Evolutionary conservation across 2,797 vertebrate species (phyloP).

Genomic region (Poeciliopsis turneri): DNA sequence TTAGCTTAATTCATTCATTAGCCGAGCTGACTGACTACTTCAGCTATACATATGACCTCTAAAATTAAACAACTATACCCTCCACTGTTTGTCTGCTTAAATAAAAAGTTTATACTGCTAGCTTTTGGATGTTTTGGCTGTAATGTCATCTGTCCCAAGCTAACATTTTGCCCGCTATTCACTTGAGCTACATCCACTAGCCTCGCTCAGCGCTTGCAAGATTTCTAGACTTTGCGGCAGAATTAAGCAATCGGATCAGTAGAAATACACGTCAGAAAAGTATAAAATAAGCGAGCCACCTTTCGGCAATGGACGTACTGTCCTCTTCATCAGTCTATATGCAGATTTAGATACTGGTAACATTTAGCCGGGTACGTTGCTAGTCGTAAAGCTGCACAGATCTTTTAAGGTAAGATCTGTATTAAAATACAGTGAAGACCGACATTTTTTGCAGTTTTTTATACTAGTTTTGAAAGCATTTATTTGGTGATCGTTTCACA

Average conservation of each 20-base stretch:
- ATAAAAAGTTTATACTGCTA: neutral
- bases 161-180: constrained; percentile 57
- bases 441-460: neutral
- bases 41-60: neutral
- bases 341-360: neutral
- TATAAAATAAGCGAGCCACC: neutral
- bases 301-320: neutral
- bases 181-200: constrained; percentile 42
- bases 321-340: neutral
- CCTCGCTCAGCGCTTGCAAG: constrained; percentile 10
- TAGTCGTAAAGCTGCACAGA: neutral
- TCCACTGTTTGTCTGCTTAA: neutral
- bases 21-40: constrained; percentile 3
- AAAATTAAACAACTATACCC: neutral
- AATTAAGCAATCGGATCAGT: neutral
- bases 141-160: constrained; percentile 42
- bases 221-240: neutral
- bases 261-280: neutral
- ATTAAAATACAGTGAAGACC: neutral
- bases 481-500: neutral
- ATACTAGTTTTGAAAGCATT: neutral
- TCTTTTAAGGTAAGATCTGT: neutral
- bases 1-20: constrained; percentile 60
- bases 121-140: constrained; percentile 2
- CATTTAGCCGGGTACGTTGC: neutral